Base-by-base conservation (phyloP, 2,888 invertebrate genomes). In the Altica lythri region DNA sequence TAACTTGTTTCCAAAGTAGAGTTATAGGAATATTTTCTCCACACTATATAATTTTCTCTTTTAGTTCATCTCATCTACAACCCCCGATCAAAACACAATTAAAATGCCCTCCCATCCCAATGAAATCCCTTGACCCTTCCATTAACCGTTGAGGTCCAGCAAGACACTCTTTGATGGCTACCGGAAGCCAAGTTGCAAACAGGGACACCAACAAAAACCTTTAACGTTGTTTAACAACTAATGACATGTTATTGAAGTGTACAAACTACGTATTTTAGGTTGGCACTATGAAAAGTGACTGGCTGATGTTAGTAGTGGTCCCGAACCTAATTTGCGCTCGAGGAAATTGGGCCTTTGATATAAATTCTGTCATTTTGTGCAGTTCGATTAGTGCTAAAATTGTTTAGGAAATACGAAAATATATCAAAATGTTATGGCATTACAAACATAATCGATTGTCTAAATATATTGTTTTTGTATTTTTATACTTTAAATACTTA, bases 191-290 rank as follows among this genome's bases (percentile, higher is more conserved):
- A 71, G 70, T 69, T 56, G 66, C 29, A 30, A 40, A 48, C 40
- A 30, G 6, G 38, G 25, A 14, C 12, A 13, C 53, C 22, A 68
- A 70, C 72, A 71, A 70, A 70, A 68, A 69, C 52, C 64, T 67
- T 67, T 49, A 69, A 71, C 68, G 70, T 66, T 66, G 66, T 70
- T 68, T 65, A 63, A 17, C 62, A 55, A 40, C 49, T 30, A 69
- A 70, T 68, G 68, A 69, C 64, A 62, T 68, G 66, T 70, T 69
- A 69, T 70, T 67, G 68, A 68, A 67, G 66, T 66, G 59, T 65
- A 63, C 61, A 60, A 60, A 64, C 62, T 34, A 34, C 34, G 30
- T 22, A 12, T 32, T 49, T 49, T 35, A 25, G 37, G 5, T 45
- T 22, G 13, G n/a, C 29, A 13, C n/a, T 35, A 45, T 45, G 45